Conservation (phyloP, 2,797 vertebrate species). For the Pangasius djambal region DNA sequence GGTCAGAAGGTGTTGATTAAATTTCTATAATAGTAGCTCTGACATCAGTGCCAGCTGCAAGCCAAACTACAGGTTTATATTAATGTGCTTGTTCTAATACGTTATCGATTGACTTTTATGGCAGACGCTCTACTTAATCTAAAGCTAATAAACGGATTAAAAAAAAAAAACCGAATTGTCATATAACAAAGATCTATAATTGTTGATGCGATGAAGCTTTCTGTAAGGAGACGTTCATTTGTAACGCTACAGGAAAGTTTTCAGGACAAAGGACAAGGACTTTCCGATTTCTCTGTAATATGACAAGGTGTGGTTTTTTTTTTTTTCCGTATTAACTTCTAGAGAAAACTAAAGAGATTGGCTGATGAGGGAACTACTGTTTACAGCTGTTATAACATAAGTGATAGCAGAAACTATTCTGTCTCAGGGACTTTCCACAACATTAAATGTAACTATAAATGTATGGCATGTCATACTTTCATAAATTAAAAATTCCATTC, state of each 20-base stretch:
- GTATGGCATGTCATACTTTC: background rate
- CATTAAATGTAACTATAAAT: background rate
- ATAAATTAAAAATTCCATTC: background rate
- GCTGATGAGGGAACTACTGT: background rate
- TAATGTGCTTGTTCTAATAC: background rate
- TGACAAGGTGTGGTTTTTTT: background rate
- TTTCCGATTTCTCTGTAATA: background rate
- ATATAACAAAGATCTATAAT: background rate
- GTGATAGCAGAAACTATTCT: background rate
- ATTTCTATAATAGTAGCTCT: background rate
- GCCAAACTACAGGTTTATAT: background rate
- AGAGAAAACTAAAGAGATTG: background rate
- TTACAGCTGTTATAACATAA: background rate
- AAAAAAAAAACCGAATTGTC: background rate
- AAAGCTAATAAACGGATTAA: background rate
- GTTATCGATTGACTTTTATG: background rate
- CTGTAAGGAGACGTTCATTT: background rate
- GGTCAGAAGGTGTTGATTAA: background rate
- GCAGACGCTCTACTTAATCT: background rate
- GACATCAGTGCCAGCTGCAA: background rate
- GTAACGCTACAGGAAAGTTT: background rate
- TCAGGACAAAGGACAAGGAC: background rate
- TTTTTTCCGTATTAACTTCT: background rate
- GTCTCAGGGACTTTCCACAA: background rate
- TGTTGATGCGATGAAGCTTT: background rate